Percentiles rank a stretch among this genome's conserved stretches.
These are phyloP conservation scores for Philereme transversata DNA, from an alignment of 2,888 invertebrate species.

Conservation along the genomic window DNA sequence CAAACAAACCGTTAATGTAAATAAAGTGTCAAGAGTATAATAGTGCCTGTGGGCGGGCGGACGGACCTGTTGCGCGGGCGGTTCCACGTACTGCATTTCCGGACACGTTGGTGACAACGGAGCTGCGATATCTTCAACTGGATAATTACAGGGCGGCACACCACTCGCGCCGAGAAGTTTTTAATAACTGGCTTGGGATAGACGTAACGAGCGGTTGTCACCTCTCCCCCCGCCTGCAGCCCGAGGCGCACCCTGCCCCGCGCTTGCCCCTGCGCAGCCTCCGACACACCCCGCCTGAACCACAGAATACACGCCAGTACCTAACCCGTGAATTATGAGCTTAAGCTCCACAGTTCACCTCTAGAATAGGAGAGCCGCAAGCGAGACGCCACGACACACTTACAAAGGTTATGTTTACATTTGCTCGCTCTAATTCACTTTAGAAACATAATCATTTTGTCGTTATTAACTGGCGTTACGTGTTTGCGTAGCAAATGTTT, in stretches of 20 bases:
- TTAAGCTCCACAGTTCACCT: conserved; percentile 19
- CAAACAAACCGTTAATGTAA: conserved; percentile 39
- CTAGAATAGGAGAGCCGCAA: conserved; percentile 52
- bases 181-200: conserved; percentile 84
- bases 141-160: conserved; percentile 83
- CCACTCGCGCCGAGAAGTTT: conserved; percentile 84
- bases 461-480: conserved; percentile 31
- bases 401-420: conserved; percentile 62
- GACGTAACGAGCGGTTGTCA: conserved; percentile 84
- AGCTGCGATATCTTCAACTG: conserved; percentile 74
- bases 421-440: conserved; percentile 44
- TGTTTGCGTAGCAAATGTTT: conserved; percentile 32
- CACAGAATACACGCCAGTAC: conserved; percentile 26
- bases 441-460: conserved; percentile 42
- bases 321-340: conserved; percentile 72
- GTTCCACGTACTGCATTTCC: conserved; percentile 82
- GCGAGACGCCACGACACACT: conserved; percentile 52
- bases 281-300: conserved; percentile 62
- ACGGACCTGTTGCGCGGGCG: conserved; percentile 81
- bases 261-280: conserved; percentile 63
- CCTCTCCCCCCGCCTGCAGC: conserved; percentile 72
- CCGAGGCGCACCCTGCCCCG: conserved; percentile 58
- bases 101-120: conserved; percentile 75
- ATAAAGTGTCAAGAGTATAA: conserved; percentile 52
- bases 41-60: conserved; percentile 67